Conservation (phyloP, 1,140 invertebrate genomes). For the Anastrepha ludens region DNA sequence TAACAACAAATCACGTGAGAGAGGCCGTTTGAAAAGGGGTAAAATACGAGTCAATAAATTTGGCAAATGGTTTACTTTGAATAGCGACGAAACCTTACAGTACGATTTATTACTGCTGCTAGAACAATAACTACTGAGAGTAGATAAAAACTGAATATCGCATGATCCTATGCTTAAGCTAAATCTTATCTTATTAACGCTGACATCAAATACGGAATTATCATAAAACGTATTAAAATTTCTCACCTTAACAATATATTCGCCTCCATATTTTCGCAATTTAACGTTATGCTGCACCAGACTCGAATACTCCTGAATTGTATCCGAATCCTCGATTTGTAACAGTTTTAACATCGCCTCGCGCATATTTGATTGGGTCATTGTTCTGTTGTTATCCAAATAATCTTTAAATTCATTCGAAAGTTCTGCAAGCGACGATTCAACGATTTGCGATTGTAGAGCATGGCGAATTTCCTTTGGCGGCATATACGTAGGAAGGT, state of each 20-base stretch:
- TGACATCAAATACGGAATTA: too few species aligned
- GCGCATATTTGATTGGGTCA: conserved; percentile 60
- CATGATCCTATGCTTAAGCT: too few species aligned
- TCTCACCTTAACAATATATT: conserved; percentile 63
- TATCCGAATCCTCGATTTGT: conserved; percentile 68
- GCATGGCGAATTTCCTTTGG: conserved; percentile 49
- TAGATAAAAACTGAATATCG: too few species aligned
- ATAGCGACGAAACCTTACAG: too few species aligned
- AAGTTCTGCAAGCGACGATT: background rate
- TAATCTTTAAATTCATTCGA: conserved; percentile 42
- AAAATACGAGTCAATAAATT: too few species aligned
- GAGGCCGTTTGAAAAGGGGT: too few species aligned
- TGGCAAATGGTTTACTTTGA: too few species aligned
- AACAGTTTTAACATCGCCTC: conserved; percentile 61
- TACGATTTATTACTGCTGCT: too few species aligned
- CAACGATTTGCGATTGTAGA: conserved; percentile 15
- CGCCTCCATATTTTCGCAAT: conserved; percentile 65
- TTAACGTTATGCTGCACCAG: conserved; percentile 65
- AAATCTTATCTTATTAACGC: too few species aligned
- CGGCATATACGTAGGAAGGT: conserved; percentile 47
- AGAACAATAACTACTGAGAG: too few species aligned
- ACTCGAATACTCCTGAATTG: conserved; percentile 61
- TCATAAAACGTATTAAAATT: background rate
- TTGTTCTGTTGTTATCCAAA: conserved; percentile 1
- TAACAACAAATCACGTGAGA: too few species aligned